A percentile compares a stretch with the other conserved stretches of the same genome.
phyloP scores from a whole-genome alignment of 2,888 invertebrate species.

The Hedya salicella region DNA sequence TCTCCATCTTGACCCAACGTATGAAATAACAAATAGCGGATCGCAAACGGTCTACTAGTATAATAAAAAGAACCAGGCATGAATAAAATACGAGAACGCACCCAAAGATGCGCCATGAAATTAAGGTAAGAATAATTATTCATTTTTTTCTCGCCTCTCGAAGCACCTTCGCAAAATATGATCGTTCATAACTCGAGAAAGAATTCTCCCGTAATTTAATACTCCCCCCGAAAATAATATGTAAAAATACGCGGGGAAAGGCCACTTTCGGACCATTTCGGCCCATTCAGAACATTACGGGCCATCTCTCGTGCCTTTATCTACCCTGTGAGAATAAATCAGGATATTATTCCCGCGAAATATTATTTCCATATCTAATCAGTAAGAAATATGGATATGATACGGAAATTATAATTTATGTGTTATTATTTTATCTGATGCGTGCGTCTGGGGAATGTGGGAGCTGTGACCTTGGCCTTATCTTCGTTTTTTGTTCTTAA shows the following conservation, averaged over 20 bases:
- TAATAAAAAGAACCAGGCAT: constrained; percentile 35
- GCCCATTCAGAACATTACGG: constrained; percentile 46
- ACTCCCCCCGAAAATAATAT: constrained; percentile 46
- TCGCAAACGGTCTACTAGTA: constrained; percentile 22
- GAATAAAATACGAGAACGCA: constrained; percentile 38
- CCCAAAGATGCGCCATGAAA: constrained; percentile 29
- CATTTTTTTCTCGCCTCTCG: constrained; percentile 43
- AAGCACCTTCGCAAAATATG: constrained; percentile 44
- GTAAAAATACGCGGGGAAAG: constrained; percentile 45
- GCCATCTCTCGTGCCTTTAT: constrained; percentile 46
- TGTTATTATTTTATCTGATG: constrained; percentile 37
- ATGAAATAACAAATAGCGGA: constrained; percentile 26
- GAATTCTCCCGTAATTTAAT: constrained; percentile 46
- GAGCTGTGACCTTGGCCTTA: neutral
- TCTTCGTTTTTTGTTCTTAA: neutral
- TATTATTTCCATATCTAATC: constrained; percentile 50
- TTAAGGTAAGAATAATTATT: constrained; percentile 41
- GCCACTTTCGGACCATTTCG: constrained; percentile 45
- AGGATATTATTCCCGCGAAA: constrained; percentile 44
- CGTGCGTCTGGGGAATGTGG: constrained; percentile 22
- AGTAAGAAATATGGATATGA: constrained; percentile 42
- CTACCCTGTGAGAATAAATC: constrained; percentile 46
- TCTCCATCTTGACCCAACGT: neutral
- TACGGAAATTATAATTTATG: constrained; percentile 41
- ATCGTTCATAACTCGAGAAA: constrained; percentile 44